Base-by-base conservation (phyloP, 2,888 invertebrate species). In the Pterobdella sp. region DNA sequence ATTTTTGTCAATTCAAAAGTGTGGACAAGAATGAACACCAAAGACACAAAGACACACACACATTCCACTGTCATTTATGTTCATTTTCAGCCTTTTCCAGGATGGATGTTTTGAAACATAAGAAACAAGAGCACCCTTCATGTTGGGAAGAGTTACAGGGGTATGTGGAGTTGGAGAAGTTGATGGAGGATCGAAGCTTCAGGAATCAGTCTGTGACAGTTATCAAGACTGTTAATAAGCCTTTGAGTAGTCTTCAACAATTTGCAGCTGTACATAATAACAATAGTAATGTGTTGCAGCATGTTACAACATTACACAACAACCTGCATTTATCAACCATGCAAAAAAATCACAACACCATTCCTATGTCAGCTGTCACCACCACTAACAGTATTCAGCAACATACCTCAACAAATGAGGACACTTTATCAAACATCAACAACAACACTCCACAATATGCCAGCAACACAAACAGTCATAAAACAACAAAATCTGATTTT, bases 51-150 rank as follows among this genome's bases (percentile, higher is more conserved):
- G 26, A 2, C 35, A 68, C 75, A 26, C 75, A 75, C 65, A 64
- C 66, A 1, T 75, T 75, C 63, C 60, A 60, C 34, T 75, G 75
- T 52, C 74, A 75, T 63, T 66, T 72, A 63, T 75, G 75, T 68
- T 49, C 64, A 3, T 74, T 49, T 65, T 65, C 60, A 22, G 75
- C 75, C 10, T 68, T 72, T 52, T 63, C 63, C 52, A 71, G 71
- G 36, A 18, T 56, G 34, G 71, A 71, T 26, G 71, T 71, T 1
- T 60, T 71, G 71, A 71, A 36, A 22, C 71, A 71, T 34, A 71
- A 71, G 26, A 71, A 71, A 31, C 34, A 63, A n/a, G 34, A 36
- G 63, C 71, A 71, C 36, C 71, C 71, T 18, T 29, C 32, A 3
- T 71, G 63, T 34, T 29, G 32, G 34, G 71, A 63, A 34, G 71